These are phyloP conservation scores for Microcebus lehilahytsara DNA, from an alignment of 2,113 vertebrate species.

Conservation along the genomic window DNA sequence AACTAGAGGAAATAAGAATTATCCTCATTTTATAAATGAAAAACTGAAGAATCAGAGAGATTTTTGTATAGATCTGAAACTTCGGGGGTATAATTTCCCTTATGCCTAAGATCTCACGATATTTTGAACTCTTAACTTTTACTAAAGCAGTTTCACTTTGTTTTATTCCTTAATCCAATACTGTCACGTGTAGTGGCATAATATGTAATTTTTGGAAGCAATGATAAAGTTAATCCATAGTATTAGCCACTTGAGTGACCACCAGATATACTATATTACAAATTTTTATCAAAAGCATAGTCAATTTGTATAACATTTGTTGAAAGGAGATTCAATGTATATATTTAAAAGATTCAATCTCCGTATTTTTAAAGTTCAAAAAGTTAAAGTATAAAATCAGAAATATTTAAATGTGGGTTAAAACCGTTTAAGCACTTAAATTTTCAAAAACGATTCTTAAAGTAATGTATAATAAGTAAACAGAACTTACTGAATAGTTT, in stretches of 20 bases:
- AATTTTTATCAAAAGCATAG: background rate
- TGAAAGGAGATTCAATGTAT: conserved; percentile 12
- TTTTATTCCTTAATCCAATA: conserved; percentile 51
- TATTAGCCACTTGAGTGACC: background rate
- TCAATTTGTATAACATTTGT: background rate
- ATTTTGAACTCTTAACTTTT: conserved; percentile 27
- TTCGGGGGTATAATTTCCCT: background rate
- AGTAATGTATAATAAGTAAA: conserved; percentile 61
- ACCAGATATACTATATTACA: background rate
- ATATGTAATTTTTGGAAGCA: conserved; percentile 40
- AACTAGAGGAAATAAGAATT: background rate
- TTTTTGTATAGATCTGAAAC: background rate
- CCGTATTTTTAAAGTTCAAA: conserved; percentile 29
- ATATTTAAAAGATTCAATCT: background rate
- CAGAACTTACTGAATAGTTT: conserved; percentile 88
- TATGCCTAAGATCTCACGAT: conserved; percentile 31
- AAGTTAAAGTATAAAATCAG: conserved; percentile 14
- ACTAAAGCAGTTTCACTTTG: background rate
- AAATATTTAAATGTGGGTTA: conserved; percentile 42
- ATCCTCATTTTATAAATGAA: conserved; percentile 2
- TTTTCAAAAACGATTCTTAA: conserved; percentile 54
- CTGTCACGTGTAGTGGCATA: background rate
- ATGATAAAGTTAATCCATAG: conserved; percentile 2
- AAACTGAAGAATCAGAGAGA: background rate
- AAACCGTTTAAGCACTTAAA: conserved; percentile 22